phyloP scores from a whole-genome alignment of 2,113 vertebrate species.

The Urocolius indicus region DNA sequence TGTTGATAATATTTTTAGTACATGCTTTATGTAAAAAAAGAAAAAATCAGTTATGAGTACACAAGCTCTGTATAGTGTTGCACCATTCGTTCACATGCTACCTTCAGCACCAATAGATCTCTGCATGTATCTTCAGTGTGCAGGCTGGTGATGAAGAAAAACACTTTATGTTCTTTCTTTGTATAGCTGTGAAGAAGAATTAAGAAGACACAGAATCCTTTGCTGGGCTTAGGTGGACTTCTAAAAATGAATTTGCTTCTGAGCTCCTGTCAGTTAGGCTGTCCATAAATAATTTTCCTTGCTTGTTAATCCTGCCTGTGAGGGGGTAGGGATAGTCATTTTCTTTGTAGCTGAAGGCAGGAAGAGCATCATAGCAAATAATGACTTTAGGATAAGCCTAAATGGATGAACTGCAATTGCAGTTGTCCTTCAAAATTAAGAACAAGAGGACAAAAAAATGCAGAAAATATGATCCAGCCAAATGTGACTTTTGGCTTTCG shows the following conservation, averaged over 20 bases:
- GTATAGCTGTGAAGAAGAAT: not conserved
- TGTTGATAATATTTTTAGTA: not conserved
- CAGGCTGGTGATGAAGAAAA: not conserved
- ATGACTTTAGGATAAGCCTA: slow-evolving; percentile 67
- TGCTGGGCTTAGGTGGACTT: slow-evolving; percentile 50
- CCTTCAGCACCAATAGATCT: not conserved
- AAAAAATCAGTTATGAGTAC: fast-evolving
- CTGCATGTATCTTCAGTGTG: not conserved
- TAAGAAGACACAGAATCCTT: not conserved
- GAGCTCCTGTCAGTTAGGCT: slow-evolving; percentile 35
- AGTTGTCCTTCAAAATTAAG: slow-evolving; percentile 64
- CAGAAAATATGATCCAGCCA: not conserved
- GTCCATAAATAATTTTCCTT: slow-evolving; percentile 53
- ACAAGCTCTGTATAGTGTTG: not conserved
- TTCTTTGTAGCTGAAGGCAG: slow-evolving; percentile 59
- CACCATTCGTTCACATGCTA: not conserved
- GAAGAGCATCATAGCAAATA: slow-evolving; percentile 66
- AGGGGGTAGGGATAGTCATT: slow-evolving; percentile 52
- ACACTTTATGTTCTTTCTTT: not conserved
- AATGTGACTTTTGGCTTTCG: not conserved
- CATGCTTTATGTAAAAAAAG: not conserved
- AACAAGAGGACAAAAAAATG: slow-evolving; percentile 13
- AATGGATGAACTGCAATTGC: slow-evolving; percentile 53
- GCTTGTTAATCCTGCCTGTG: slow-evolving; percentile 60
- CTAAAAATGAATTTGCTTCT: slow-evolving; percentile 44